Conservation (phyloP, 2,113 vertebrate genomes). For the Thalassoma bifasciatum region DNA sequence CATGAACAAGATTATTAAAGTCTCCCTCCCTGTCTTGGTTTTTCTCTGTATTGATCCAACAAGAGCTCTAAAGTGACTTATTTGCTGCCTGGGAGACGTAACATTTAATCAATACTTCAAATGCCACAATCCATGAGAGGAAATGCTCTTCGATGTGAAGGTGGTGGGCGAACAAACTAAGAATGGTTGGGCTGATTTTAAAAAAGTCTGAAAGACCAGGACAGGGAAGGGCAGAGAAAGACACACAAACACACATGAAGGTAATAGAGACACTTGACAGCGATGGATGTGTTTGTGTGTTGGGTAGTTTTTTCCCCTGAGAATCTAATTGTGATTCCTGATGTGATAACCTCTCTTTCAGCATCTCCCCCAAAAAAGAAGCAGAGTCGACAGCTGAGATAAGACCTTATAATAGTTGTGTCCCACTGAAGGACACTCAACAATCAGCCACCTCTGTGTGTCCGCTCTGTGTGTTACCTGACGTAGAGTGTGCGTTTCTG, state of each 20-base stretch:
- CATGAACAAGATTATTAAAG: conserved; percentile 11
- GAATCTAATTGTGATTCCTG: conserved; percentile 52
- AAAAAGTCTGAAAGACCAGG: conserved; percentile 8
- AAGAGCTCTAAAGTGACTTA: conserved; percentile 26
- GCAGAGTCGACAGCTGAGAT: conserved; percentile 50
- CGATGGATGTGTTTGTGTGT: conserved; percentile 36
- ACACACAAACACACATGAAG: neutral
- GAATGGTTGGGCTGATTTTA: conserved; percentile 28
- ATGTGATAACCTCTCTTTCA: conserved; percentile 49
- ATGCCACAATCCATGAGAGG: conserved; percentile 6
- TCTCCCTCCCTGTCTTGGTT: conserved; percentile 9
- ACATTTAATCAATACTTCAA: conserved; percentile 43
- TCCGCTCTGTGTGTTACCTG: conserved; percentile 62
- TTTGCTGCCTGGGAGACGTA: conserved; percentile 16
- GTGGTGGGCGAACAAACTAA: neutral
- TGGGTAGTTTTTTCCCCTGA: neutral
- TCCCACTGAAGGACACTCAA: conserved; percentile 50
- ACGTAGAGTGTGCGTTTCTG: conserved; percentile 87
- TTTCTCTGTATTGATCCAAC: conserved; percentile 34
- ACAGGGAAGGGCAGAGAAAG: conserved; percentile 16
- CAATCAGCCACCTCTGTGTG: conserved; percentile 48
- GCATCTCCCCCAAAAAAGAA: conserved; percentile 22
- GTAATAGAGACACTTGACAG: conserved; percentile 5
- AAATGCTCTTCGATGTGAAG: conserved; percentile 18
- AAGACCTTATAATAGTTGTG: conserved; percentile 54